Base-by-base conservation (phyloP, 2,888 invertebrate species). In the Agrilus cyanescens region DNA sequence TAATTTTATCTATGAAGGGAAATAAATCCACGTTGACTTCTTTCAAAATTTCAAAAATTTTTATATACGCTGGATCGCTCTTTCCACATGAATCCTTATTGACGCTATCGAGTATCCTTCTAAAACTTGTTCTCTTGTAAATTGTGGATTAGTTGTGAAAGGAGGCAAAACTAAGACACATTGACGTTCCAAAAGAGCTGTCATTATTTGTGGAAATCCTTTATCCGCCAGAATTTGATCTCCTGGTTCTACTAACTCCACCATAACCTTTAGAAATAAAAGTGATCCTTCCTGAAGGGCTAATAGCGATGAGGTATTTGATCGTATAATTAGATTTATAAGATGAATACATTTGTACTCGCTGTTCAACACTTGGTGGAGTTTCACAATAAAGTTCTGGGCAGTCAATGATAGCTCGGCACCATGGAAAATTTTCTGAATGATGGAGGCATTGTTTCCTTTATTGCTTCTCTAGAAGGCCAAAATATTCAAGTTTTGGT, bases 31-130 rank as follows among this genome's bases (percentile, higher is more conserved):
- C 18, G 10, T 20, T 7, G 29, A 20, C 20, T 8, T 20, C 20
- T 20, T 20, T 20, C 20, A 20, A 20, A 20, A 20, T 20, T 20
- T 20, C 20, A 20, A 20, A 20, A 20, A 20, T 20, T 20, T 20
- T 20, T n/a, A 55, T n/a, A 55, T 51, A 30, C 54, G 33, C 32
- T 38, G 29, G 16, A 54, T 53, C 13, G 54, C 53, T 13, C 53
- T 33, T 39, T 55, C 52, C 3, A 53, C 52, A 45, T 55, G 53
- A 25, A 55, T 51, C 34, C 51, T 34, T n/a, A 52, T 49, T 40
- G 43, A 44, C n/a, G 54, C 51, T 34, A 55, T 55, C 14, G 14
- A 41, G 35, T 43, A 33, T 10, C 53, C 55, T 39, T 47, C 40
- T 32, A 39, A 12, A 8, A 53, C 48, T 48, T 56, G 47, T 31